Evolutionary conservation across 2,113 vertebrate species (phyloP).

Genomic region (Coracopsis vasa): DNA sequence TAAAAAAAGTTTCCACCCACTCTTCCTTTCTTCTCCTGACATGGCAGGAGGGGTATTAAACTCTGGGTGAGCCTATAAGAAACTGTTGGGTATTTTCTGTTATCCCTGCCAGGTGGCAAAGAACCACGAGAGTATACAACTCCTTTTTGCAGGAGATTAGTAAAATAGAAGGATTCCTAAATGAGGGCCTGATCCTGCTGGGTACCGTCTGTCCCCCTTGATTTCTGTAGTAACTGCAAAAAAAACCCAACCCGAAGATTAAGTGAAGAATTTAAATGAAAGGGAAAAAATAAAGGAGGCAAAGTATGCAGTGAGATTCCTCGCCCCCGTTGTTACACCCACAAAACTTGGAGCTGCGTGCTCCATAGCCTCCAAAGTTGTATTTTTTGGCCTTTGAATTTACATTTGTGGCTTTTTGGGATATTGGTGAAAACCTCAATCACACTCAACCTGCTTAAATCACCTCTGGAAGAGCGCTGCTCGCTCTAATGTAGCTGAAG

Average conservation of each 20-base stretch:
- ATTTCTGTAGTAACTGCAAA: not conserved
- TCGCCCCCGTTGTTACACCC: not conserved
- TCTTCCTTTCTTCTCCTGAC: slow-evolving; percentile 53
- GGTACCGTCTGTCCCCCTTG: not conserved
- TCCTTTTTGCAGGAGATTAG: slow-evolving; percentile 31
- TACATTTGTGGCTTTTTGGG: not conserved
- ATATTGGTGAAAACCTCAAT: accelerated
- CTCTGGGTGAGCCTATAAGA: slow-evolving; percentile 33
- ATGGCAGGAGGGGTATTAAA: slow-evolving; percentile 50
- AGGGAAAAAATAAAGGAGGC: not conserved
- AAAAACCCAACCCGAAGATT: not conserved
- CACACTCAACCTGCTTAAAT: not conserved
- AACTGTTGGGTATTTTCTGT: slow-evolving; percentile 50
- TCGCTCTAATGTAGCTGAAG: not conserved
- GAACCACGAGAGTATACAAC: not conserved
- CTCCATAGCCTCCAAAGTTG: not conserved
- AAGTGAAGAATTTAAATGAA: not conserved
- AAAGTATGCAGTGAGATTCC: not conserved
- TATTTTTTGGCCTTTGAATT: not conserved
- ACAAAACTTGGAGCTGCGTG: not conserved
- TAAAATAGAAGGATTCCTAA: slow-evolving; percentile 41
- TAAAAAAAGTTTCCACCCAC: slow-evolving; percentile 65
- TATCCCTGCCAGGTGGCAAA: slow-evolving; percentile 55
- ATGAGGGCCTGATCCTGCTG: slow-evolving; percentile 16
- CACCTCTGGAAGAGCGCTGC: not conserved